Evolutionary conservation across 1,140 invertebrate genomes (phyloP), one percentile per base, ranked within the genome.

Genomic region (Reticulitermes speratus): DNA sequence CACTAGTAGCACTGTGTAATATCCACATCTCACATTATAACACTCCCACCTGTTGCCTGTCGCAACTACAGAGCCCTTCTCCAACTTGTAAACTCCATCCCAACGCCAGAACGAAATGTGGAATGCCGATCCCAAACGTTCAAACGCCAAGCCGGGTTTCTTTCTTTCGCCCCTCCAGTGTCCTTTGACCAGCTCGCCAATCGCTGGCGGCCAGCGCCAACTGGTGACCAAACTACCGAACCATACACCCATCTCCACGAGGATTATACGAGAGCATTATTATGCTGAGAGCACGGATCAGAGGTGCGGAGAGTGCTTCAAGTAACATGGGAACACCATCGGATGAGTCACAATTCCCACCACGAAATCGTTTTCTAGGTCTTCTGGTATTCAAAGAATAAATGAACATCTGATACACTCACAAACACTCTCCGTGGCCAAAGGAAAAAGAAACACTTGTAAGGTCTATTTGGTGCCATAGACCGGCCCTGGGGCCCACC

Each of bases 91-190:
- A 19, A 21, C n/a, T 30, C 65, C 65, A 75, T 11, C 11, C 25
- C 23, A 21, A 23, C 32, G 84, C 44, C 55, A 14, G 65, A 55
- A 21, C 65, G 84, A 45, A 32, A 65, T 30, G 44, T 30, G 52
- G 65, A 83, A 75, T 44, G 48, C 25, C n/a, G 44, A n/a, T 44
- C 23, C 25, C 55, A 44, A n/a, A 82, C 48, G 52, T 86, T 85
- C 65, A 83, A 85, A 44, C 86, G 87, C 21, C 52, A 69, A 86
- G 65, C 65, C 52, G 52, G 65, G 65, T 30, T 30, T 75, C 65
- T 75, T 30, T 11, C 65, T 30, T 30, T 11, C 65, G 8, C n/a
- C 65, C 25, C 65, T 75, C 65, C 25, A 12, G 25, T 25, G 25
- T 75, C 12, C 65, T 30, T 30, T 30, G 6, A 65, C 21, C 59